Percentiles rank a stretch among this genome's conserved stretches.
Evolutionary conservation across 92 coral and sea anemone species (phyloP).

Genomic region (Scolanthus callimorphus): DNA sequence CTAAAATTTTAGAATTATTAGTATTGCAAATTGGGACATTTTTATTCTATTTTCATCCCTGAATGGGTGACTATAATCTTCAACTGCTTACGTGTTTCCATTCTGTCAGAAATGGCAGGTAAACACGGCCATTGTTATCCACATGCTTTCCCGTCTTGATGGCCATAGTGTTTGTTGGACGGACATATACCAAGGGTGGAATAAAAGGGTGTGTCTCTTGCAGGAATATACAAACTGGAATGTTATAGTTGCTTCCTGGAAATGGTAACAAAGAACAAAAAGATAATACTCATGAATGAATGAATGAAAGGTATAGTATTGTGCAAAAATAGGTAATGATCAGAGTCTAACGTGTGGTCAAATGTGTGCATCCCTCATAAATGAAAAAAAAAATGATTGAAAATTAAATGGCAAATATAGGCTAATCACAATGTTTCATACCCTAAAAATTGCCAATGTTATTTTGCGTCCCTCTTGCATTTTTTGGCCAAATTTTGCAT

Average conservation of each 20-base stretch:
- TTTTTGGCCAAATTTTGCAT: no score
- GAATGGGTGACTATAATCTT: no score
- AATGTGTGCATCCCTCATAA: no score
- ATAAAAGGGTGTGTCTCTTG: conserved; percentile 86
- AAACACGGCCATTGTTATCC: conserved; percentile 76
- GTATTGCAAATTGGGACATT: no score
- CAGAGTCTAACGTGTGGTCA: no score
- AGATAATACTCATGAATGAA: neutral
- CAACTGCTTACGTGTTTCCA: conserved; percentile 95
- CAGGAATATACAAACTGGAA: conserved; percentile 85
- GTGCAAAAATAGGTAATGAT: no score
- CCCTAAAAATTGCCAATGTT: no score
- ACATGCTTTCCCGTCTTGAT: conserved; percentile 83
- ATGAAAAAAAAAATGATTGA: neutral
- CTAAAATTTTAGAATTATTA: no score
- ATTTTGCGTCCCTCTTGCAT: no score
- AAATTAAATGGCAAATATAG: neutral
- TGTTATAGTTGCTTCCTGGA: conserved; percentile 80
- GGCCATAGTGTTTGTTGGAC: conserved; percentile 82
- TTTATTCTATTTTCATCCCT: no score
- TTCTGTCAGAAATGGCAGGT: conserved; percentile 73
- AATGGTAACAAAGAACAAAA: neutral
- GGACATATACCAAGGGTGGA: conserved; percentile 82
- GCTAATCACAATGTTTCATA: no score
- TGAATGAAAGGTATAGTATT: no score